Base-by-base conservation (phyloP, 2,888 invertebrate species). In the Poecilobothrus nobilitatus region DNA sequence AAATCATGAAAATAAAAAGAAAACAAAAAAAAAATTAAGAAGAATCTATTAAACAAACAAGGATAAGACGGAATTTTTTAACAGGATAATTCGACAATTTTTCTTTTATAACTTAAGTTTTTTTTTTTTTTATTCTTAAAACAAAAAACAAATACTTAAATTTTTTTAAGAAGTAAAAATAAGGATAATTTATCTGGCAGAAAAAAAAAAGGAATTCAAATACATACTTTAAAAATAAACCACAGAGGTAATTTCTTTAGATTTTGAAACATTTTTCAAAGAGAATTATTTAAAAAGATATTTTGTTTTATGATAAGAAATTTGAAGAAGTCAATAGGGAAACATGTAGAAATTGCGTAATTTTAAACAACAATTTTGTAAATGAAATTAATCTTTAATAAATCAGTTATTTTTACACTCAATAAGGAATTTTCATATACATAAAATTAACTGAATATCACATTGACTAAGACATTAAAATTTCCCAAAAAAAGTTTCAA, bases 51-150 rank as follows among this genome's bases (percentile, higher is more conserved):
- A 63, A 27, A 63, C 27, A 63, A 63, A 63, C 27, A 63, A 63
- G 63, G 63, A 63, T 63, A 63, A 63, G 27, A 27, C 53, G 53
- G 53, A 53, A 53, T 53, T 53, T 53, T 27, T 63, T 63, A 63
- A 63, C 27, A 63, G 63, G 63, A 63, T 63, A 63, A 63, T 63
- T 63, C 63, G 63, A 27, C 63, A 63, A 63, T 63, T 63, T 63
- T 53, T 53, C n/a, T n/a, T 53, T 41, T 53, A 53, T 53, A 53
- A 53, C 53, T 53, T 53, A 27, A 4, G 27, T 27, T 27, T 27
- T 27, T 27, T 27, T 27, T 27, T 27, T 27, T 27, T 27, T 27
- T 27, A n/a, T n/a, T n/a, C n/a, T n/a, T n/a, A n/a, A n/a, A n/a
- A 8, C 37, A n/a, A n/a, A n/a, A n/a, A n/a, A n/a, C n/a, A n/a